These are phyloP conservation scores for Okamejei kenojei DNA, from an alignment of 2,797 vertebrate genomes.

Conservation along the genomic window DNA sequence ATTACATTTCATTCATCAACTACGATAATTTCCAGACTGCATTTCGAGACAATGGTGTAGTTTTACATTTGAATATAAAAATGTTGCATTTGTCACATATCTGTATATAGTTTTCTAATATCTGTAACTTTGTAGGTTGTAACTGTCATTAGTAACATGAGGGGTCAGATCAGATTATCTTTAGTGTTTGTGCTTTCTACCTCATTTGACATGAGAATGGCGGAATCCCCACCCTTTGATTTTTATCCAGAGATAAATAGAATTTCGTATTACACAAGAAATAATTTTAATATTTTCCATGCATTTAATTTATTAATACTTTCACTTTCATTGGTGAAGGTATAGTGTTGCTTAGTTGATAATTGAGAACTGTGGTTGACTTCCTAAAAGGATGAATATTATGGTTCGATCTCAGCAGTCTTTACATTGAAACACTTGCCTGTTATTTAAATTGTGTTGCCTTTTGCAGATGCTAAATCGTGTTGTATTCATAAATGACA, in stretches of 20 bases:
- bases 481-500: not conserved
- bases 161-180: not conserved
- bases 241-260: not conserved
- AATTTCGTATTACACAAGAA: not conserved
- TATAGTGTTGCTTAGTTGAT: not conserved
- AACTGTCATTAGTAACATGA: not conserved
- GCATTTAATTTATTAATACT: not conserved
- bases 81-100: not conserved
- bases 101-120: not conserved
- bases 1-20: not conserved
- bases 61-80: not conserved
- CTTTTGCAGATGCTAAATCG: not conserved
- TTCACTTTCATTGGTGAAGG: not conserved
- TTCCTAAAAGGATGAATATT: not conserved
- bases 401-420: not conserved
- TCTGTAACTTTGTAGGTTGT: not conserved
- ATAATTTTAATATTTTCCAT: not conserved
- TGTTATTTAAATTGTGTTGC: not conserved
- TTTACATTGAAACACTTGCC: not conserved
- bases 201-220: not conserved
- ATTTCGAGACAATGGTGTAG: too few species aligned
- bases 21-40: not conserved
- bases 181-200: not conserved
- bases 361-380: not conserved
- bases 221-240: not conserved